These are phyloP conservation scores for Pseudococcus viburni DNA, from an alignment of 2,888 invertebrate genomes.

Conservation along the genomic window DNA sequence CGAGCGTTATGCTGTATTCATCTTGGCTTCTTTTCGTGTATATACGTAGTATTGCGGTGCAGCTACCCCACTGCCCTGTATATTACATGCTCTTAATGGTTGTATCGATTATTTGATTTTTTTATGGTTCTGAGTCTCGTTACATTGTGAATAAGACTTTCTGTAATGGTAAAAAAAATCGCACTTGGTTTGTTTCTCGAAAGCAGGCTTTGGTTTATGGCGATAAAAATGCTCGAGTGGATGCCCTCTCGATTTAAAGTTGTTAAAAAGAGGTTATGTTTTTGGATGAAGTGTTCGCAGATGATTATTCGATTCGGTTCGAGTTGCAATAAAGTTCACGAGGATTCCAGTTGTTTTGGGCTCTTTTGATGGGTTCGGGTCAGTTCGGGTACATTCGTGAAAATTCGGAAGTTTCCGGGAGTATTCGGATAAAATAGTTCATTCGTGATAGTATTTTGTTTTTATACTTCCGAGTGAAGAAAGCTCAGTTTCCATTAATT, in stretches of 20 bases:
- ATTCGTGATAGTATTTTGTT: too few species aligned
- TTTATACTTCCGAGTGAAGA: too few species aligned
- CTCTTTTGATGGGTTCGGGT: not conserved
- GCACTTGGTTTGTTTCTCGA: not conserved
- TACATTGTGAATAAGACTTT: not conserved
- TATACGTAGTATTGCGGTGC: not conserved
- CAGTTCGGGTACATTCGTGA: not conserved
- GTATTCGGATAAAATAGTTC: too few species aligned
- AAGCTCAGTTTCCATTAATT: too few species aligned
- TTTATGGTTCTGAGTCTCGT: not conserved
- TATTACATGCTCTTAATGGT: not conserved
- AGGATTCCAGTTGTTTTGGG: not conserved
- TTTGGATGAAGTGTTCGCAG: not conserved
- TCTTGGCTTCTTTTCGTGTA: not conserved
- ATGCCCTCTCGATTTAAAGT: not conserved
- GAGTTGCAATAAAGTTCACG: not conserved
- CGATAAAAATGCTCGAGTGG: not conserved
- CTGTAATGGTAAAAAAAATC: not conserved
- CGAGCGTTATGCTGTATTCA: not conserved
- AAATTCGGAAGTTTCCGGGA: not conserved
- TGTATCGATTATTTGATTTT: constrained; percentile 49
- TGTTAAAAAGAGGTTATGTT: not conserved
- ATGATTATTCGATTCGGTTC: not conserved
- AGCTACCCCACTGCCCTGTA: not conserved
- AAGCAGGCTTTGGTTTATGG: not conserved